phyloP scores from a whole-genome alignment of 2,113 vertebrate species.

The Amazona vittata region DNA sequence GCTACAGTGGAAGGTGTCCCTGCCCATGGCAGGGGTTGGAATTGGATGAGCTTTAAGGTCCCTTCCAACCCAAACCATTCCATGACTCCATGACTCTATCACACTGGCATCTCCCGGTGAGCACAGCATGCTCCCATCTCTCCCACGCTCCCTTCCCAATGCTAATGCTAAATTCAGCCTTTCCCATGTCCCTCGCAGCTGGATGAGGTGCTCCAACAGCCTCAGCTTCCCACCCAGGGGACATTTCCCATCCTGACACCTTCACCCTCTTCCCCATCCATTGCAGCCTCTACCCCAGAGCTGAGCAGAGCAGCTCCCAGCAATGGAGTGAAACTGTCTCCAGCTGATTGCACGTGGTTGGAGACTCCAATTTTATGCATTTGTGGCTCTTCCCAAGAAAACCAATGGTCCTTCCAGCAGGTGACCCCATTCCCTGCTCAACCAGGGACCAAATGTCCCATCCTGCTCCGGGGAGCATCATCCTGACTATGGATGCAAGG shows the following conservation, averaged over 20 bases:
- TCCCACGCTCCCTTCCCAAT: neutral
- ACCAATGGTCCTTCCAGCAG: fast-evolving
- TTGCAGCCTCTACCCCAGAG: fast-evolving
- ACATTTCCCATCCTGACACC: neutral
- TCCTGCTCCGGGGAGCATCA: fast-evolving
- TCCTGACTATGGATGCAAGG: fast-evolving
- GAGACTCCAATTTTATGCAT: neutral
- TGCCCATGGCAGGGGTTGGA: neutral
- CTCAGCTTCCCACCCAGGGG: neutral
- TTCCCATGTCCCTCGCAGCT: conserved; percentile 6
- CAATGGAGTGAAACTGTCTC: fast-evolving
- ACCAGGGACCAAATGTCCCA: fast-evolving
- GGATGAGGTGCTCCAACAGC: neutral
- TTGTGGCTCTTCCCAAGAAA: neutral
- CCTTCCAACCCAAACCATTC: neutral
- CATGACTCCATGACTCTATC: neutral
- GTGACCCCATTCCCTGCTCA: neutral
- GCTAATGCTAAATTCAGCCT: neutral
- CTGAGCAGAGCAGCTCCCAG: neutral
- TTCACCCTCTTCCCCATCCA: neutral
- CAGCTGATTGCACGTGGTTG: fast-evolving
- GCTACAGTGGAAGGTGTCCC: neutral
- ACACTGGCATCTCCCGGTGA: fast-evolving
- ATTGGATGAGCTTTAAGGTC: neutral
- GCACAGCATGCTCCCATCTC: fast-evolving